These are phyloP conservation scores for Parapsyche elsis DNA, from an alignment of 1,140 invertebrate genomes.

Conservation along the genomic window DNA sequence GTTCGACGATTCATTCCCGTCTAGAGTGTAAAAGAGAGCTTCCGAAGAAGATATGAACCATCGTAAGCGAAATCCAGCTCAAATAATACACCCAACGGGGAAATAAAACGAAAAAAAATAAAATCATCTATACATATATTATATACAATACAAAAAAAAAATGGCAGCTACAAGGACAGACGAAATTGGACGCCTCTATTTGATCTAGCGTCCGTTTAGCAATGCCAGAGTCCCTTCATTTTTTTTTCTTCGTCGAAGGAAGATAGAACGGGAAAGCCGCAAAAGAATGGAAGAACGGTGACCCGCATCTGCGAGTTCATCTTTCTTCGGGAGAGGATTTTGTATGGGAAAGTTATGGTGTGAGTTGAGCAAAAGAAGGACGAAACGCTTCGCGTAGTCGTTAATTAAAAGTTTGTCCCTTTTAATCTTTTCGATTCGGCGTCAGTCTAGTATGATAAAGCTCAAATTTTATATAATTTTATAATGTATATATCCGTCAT, in stretches of 20 bases:
- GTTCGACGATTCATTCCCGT: neutral
- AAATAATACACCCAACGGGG: neutral
- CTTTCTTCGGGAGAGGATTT: neutral
- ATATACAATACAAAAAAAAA: slow-evolving; percentile 23
- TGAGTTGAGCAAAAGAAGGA: neutral
- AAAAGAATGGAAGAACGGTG: slow-evolving; percentile 16
- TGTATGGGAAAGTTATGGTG: neutral
- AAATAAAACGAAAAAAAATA: neutral
- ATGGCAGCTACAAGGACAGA: neutral
- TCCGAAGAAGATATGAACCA: neutral
- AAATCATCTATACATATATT: neutral
- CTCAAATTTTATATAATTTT: no score
- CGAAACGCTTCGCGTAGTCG: slow-evolving; percentile 2
- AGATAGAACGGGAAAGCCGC: neutral
- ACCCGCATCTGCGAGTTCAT: slow-evolving; percentile 15
- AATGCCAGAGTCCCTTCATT: neutral
- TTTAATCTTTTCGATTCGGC: slow-evolving; percentile 44
- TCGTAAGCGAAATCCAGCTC: neutral
- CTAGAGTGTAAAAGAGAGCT: slow-evolving; percentile 2
- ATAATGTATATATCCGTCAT: no score
- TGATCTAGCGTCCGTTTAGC: slow-evolving; percentile 43
- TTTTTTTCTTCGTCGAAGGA: slow-evolving; percentile 13
- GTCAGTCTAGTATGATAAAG: neutral
- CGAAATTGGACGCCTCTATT: slow-evolving; percentile 42
- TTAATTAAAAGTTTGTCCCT: slow-evolving; percentile 49